These are phyloP conservation scores for Lepidonotus clava DNA, from an alignment of 2,888 invertebrate genomes.

Conservation along the genomic window DNA sequence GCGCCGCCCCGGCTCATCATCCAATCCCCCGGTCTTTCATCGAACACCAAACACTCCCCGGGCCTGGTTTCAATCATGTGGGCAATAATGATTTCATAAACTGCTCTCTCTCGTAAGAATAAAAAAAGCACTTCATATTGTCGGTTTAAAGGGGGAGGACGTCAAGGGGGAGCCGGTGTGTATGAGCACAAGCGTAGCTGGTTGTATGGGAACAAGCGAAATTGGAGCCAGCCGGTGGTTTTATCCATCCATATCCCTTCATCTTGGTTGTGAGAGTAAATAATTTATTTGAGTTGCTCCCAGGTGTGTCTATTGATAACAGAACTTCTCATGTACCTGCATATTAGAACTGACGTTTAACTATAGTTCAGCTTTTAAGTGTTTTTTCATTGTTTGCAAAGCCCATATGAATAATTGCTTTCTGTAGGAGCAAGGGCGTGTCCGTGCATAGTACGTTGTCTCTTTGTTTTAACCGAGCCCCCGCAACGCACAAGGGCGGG, in stretches of 20 bases:
- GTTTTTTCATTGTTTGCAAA: not conserved
- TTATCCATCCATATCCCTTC: not conserved
- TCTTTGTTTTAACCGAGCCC: not conserved
- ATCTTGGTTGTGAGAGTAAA: not conserved
- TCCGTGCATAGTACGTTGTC: not conserved
- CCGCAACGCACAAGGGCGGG: not conserved
- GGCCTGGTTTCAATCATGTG: conserved; percentile 7
- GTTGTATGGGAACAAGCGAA: not conserved
- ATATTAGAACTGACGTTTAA: not conserved
- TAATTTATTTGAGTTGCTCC: not conserved
- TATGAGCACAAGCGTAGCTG: not conserved
- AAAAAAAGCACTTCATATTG: not conserved
- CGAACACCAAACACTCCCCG: not conserved
- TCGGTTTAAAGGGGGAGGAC: not conserved
- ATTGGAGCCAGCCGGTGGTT: not conserved
- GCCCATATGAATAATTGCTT: not conserved
- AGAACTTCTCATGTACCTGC: not conserved
- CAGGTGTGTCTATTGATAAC: conserved; percentile 3
- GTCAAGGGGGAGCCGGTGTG: too few relatives aligned
- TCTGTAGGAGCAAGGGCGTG: not conserved
- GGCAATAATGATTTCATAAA: conserved; percentile 3
- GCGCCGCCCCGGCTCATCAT: not conserved
- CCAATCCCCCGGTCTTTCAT: not conserved
- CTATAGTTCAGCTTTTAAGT: not conserved
- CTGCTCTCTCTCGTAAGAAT: not conserved